Conservation (phyloP, 2,113 vertebrate genomes). For the Ursus arctos region DNA sequence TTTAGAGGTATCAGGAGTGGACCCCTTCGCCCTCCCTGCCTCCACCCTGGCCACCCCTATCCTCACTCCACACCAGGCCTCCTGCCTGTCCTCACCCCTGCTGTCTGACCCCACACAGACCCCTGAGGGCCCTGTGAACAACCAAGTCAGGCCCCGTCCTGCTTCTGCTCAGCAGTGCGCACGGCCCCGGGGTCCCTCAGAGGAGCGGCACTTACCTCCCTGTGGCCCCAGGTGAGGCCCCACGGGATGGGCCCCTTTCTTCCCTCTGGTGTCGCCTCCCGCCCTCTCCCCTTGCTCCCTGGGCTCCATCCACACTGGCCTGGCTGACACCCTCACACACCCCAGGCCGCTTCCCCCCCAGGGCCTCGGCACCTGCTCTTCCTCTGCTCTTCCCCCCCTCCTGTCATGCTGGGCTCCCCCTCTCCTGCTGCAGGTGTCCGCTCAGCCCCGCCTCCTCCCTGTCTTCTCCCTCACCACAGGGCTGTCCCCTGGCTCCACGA, state of each 20-base stretch:
- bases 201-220: neutral
- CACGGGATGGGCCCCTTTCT: neutral
- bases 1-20: too few species aligned
- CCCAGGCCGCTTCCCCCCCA: neutral
- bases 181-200: neutral
- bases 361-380: neutral
- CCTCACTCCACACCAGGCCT: neutral
- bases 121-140: neutral
- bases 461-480: neutral
- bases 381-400: neutral
- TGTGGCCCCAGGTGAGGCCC: neutral
- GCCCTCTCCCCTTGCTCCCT: neutral
- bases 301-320: neutral
- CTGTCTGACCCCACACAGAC: neutral
- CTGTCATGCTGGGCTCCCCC: neutral
- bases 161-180: neutral
- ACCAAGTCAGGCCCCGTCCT: too few species aligned
- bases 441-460: neutral
- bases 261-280: neutral
- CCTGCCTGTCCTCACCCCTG: neutral
- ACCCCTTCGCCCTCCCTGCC: neutral
- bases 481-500: neutral
- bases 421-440: neutral
- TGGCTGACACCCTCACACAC: neutral
- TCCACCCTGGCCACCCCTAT: neutral